Percentiles rank a stretch among this genome's conserved stretches.
phyloP scores from a whole-genome alignment of 2,113 vertebrate species.

The Heliornis fulica region DNA sequence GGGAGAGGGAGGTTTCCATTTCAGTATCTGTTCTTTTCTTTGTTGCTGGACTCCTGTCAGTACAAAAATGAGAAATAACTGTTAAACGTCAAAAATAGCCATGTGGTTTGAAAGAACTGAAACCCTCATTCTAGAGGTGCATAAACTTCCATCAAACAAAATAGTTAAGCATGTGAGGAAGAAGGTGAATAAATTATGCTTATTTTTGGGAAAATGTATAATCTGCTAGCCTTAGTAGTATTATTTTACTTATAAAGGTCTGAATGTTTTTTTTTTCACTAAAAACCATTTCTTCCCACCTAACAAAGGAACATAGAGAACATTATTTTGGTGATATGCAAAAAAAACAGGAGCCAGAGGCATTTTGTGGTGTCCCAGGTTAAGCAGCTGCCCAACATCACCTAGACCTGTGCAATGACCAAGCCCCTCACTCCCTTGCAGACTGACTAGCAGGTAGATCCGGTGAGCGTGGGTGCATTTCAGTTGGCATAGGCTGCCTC shows the following conservation, averaged over 20 bases:
- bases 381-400: background rate
- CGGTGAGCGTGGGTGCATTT: background rate
- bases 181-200: background rate
- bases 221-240: background rate
- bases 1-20: accelerated
- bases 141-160: background rate
- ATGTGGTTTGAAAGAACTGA: background rate
- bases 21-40: background rate
- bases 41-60: accelerated
- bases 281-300: background rate
- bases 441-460: background rate
- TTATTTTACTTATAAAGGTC: background rate
- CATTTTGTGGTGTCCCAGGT: background rate
- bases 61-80: background rate
- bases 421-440: background rate
- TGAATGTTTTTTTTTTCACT: background rate
- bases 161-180: background rate
- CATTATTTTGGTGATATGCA: accelerated
- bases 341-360: background rate
- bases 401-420: background rate
- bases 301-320: background rate
- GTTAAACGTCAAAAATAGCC: background rate
- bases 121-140: background rate
- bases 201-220: background rate
- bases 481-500: background rate